Evolutionary conservation across 2,797 vertebrate genomes (phyloP), one percentile per base, ranked within the genome.

Genomic region (Tragopan temminckii): DNA sequence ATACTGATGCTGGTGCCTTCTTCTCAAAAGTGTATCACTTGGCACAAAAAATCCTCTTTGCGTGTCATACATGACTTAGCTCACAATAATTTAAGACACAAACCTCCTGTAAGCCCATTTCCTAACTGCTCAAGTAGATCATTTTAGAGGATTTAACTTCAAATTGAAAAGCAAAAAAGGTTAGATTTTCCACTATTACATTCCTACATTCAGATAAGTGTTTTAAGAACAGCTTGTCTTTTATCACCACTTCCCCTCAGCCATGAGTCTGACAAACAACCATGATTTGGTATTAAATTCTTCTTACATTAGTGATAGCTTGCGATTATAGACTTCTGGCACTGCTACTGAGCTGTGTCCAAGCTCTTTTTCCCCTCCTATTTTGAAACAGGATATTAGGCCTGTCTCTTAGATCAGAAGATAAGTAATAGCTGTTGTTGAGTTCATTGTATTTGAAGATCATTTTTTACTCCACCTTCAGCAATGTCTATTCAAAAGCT

Each of bases 371-470:
- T 36, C 27, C 20, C 59, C 25, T 71, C 69, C 43, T 89, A 66
- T 69, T 95, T 91, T 91, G 63, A 86, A 95, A 88, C 35, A 38
- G 64, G n/a, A 85, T 95, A 92, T 88, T 95, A 93, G 52, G 38
- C 42, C 48, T 31, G 4, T 75, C 80, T 92, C 24, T 88, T 88
- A 68, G 42, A 93, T 81, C 90, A 84, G n/a, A 90, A 90, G 63
- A 92, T 89, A 96, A 97, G 91, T 93, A 96, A 89, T 42, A 94
- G 81, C 52, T 77, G 31, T 81, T 86, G 57, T 81, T 87, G 57
- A 90, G 61, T 90, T 94, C 94, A 90, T 91, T 92, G 45, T 81
- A 91, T 93, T 48, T 91, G 67, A 97, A 95, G 92, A 88, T 94
- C 48, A 89, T 96, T 94, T 95, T 92, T 95, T 69, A 91, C 55